Conservation (phyloP, 35 echinoderm and acorn worm species). For the Apostichopus californicus region DNA sequence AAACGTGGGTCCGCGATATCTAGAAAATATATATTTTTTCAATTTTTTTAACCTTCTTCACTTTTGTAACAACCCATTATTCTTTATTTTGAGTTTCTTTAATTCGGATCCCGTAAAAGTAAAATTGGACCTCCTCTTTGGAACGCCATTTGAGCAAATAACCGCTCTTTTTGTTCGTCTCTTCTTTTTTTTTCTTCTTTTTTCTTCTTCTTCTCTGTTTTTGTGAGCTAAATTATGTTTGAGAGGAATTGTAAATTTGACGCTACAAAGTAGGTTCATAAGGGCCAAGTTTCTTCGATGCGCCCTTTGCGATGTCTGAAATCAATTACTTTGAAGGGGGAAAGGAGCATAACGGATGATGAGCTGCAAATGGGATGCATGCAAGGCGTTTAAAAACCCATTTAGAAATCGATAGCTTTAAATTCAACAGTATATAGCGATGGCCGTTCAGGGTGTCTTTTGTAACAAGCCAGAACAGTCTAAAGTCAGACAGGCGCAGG, state of each 20-base stretch:
- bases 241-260: conserved; percentile 41
- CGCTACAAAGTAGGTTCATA: conserved; percentile 27
- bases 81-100: too few relatives aligned
- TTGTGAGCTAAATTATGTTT: not conserved
- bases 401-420: conserved; percentile 38
- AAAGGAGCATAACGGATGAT: not conserved
- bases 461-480: not conserved
- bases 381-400: conserved; percentile 44
- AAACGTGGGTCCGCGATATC: too few relatives aligned
- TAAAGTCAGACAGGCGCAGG: conserved; percentile 11
- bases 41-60: too few relatives aligned
- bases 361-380: conserved; percentile 23
- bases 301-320: conserved; percentile 21
- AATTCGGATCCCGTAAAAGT: too few relatives aligned
- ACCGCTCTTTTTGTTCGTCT: not conserved
- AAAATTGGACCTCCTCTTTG: not conserved
- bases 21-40: too few relatives aligned
- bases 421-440: not conserved
- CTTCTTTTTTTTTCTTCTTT: not conserved
- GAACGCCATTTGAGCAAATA: not conserved
- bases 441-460: conserved; percentile 6
- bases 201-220: not conserved
- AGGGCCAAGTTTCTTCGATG: conserved; percentile 25
- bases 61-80: too few relatives aligned
- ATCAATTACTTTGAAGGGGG: conserved; percentile 31